Base-by-base conservation (phyloP, 2,888 invertebrate genomes). In the Pandemis cinnamomeana region DNA sequence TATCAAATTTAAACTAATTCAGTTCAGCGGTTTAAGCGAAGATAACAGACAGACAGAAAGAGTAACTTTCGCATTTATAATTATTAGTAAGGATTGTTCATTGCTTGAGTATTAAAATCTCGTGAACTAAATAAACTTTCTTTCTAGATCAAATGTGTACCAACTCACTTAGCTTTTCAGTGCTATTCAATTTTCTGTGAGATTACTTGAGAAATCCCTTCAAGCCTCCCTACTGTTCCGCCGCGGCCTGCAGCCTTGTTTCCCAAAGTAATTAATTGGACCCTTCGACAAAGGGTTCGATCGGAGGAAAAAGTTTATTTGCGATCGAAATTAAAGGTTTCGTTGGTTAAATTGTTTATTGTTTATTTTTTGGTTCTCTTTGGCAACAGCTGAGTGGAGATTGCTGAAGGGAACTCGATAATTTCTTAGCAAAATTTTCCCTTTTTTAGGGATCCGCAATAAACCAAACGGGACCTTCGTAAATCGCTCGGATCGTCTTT, bases 231-330 rank as follows among this genome's bases (percentile, higher is more conserved):
- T 61, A 63, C 72, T 72, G 68, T 63, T 48, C 63, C 44, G 58
- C 48, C 13, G 36, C 41, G 27, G 46, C 20, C 48, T 64, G 63
- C 20, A 51, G 41, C 20, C 41, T 68, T 48, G 72, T 64, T 72
- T 64, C 72, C 63, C 48, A 27, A 58, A 72, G 55, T 69, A 72
- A 72, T 72, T 72, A 72, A 72, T 72, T 63, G 68, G 44, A 46
- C 63, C 72, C 72, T 68, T 63, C 72, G 55, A 71, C 68, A 72
- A 72, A 68, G 68, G 72, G 72, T 72, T 72, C 71, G 72, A 72
- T 72, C 55, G 55, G 48, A 60, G 55, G 62, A 72, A 72, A 72
- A 68, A 68, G 71, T 72, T 71, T 66, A 71, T 67, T 72, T 69
- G n/a, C 68, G 10, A 58, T 55, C 68, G 11, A 64, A 72, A 72